Percentiles rank a stretch among this genome's conserved stretches.
These are phyloP conservation scores for Apamea crenata DNA, from an alignment of 2,888 invertebrate genomes.

Conservation along the genomic window DNA sequence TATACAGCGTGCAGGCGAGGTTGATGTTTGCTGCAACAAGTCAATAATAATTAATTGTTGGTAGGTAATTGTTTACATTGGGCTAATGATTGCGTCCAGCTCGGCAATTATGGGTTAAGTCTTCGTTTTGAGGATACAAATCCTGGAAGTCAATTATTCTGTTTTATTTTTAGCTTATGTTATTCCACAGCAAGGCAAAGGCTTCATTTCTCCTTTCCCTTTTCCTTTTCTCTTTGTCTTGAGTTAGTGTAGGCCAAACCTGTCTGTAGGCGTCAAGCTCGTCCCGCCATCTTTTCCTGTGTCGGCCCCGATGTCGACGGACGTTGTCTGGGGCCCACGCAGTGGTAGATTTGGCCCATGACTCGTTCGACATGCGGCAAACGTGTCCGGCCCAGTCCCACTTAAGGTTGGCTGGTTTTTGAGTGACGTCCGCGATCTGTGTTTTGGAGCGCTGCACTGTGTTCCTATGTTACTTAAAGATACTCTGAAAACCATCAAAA, in stretches of 20 bases:
- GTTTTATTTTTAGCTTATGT: background rate
- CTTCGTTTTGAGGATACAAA: background rate
- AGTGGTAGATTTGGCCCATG: background rate
- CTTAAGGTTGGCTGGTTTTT: background rate
- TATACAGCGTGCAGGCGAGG: slow-evolving; percentile 26
- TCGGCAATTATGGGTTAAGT: background rate
- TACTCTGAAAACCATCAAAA: background rate
- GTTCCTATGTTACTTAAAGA: background rate
- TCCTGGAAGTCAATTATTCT: background rate
- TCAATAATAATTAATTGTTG: background rate
- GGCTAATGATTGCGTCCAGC: background rate
- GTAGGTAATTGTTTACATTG: background rate
- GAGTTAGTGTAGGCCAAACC: background rate
- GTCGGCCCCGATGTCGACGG: background rate
- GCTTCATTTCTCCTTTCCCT: background rate
- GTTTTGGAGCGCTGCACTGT: background rate
- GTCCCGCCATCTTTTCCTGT: background rate
- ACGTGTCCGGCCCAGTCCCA: too few species aligned
- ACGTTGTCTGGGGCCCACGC: background rate
- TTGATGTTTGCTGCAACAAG: background rate
- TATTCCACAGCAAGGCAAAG: background rate
- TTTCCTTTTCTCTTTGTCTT: background rate
- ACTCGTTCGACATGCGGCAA: too few species aligned
- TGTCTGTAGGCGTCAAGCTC: background rate
- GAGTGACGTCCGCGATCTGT: background rate